phyloP scores from a whole-genome alignment of 2,888 invertebrate species.

The Galeruca laticollis region DNA sequence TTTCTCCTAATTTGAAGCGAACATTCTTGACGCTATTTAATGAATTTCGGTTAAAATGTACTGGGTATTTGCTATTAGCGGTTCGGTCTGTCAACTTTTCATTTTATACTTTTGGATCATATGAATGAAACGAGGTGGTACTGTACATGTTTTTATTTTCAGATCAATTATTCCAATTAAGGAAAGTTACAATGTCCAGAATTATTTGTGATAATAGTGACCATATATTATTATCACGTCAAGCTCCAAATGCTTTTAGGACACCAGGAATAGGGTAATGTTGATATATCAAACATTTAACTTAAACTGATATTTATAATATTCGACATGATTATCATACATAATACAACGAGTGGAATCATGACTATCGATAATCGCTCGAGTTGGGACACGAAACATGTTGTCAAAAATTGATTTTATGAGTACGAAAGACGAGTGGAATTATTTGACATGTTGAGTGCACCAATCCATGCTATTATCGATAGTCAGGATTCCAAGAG shows the following conservation, averaged over 20 bases:
- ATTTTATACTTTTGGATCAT: too few relatives aligned
- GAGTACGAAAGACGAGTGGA: too few relatives aligned
- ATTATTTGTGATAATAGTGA: slow-evolving; percentile 83
- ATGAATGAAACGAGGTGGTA: too few relatives aligned
- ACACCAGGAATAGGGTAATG: slow-evolving; percentile 73
- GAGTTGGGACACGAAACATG: too few relatives aligned
- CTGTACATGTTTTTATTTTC: slow-evolving; percentile 50
- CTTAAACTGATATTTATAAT: too few relatives aligned
- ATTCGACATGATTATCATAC: too few relatives aligned
- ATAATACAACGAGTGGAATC: too few relatives aligned
- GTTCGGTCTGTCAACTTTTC: neutral
- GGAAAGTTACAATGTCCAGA: slow-evolving; percentile 76
- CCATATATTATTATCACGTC: slow-evolving; percentile 71
- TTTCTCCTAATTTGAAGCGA: neutral
- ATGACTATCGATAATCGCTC: too few relatives aligned
- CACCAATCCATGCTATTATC: too few relatives aligned
- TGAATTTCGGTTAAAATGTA: neutral
- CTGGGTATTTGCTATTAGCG: neutral
- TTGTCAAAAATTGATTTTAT: too few relatives aligned
- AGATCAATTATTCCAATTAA: slow-evolving; percentile 79
- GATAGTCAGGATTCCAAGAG: too few relatives aligned
- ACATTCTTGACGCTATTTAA: neutral
- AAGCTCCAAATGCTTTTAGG: slow-evolving; percentile 73
- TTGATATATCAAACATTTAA: slow-evolving; percentile 7
- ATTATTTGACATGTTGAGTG: too few relatives aligned